Evolutionary conservation across 2,888 invertebrate species (phyloP).

Genomic region (Pristionchus fissidentatus): DNA sequence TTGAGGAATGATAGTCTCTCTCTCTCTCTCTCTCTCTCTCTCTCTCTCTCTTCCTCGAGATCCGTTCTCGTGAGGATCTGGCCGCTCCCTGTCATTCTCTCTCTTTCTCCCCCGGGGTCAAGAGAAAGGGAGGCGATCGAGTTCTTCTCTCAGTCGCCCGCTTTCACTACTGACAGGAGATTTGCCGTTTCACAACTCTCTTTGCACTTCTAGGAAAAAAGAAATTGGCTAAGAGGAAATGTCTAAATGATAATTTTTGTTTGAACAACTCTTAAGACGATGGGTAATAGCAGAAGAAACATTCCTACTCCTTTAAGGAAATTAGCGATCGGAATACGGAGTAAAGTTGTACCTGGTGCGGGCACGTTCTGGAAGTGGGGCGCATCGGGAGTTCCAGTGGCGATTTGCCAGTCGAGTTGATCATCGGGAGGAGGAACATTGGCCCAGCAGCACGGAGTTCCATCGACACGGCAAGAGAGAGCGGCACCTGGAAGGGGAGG

Average conservation of each 20-base stretch:
- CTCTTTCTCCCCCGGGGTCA: constrained; percentile 5
- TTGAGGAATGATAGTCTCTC: constrained; percentile 36
- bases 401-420: constrained; percentile 75
- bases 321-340: no score
- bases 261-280: no score
- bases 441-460: constrained; percentile 74
- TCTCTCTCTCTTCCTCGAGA: constrained; percentile 27
- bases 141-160: not conserved
- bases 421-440: constrained; percentile 74
- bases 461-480: constrained; percentile 72
- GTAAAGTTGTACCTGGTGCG: constrained; percentile 56
- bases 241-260: no score
- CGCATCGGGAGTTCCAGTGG: constrained; percentile 65
- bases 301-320: no score
- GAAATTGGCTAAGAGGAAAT: no score
- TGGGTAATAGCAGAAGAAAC: no score
- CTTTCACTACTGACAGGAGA: no score
- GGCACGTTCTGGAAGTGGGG: constrained; percentile 55
- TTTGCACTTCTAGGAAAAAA: no score
- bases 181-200: no score
- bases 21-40: not conserved
- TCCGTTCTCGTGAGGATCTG: constrained; percentile 32
- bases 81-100: no score
- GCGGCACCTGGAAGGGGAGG: constrained; percentile 57
- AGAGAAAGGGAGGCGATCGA: constrained; percentile 34